Base-by-base conservation (phyloP, 2,797 vertebrate genomes). In the Clarias pachynema region DNA sequence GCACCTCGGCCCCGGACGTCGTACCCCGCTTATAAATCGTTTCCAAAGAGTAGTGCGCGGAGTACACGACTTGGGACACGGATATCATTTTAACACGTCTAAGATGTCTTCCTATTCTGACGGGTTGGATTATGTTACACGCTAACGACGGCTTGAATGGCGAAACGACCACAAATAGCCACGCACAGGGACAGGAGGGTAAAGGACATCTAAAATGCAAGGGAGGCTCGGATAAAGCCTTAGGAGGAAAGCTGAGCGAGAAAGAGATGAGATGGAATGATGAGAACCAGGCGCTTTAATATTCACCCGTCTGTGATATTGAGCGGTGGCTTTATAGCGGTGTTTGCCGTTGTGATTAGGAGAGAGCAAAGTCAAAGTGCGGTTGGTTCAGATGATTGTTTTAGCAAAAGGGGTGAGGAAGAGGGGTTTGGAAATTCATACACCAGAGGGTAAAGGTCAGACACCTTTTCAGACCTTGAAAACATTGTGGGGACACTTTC, bases 311-410 rank as follows among this genome's bases (percentile, higher is more conserved):
- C 62, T 82, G 57, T 44, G 79, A 66, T 20, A 26, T 34, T n/a
- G 69, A 79, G 83, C 60, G 29, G 29, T 77, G 73, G 26, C 73
- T 77, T 77, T 31, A 77, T 77, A 24, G 65, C 31, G 82, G 68
- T 80, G 82, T 86, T 87, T 82, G 66, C 79, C 57, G 29, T 87
- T 26, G 34, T 87, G 70, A 87, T 84, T 70, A 86, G 26, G 81
- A 86, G 68, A 34, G 66, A 82, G 40, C 86, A 29, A 31, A 12
- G 68, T 24, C 74, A 53, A 87, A 87, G 72, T 82, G 59, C 85
- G 77, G 75, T 68, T 24, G 69, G 57, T 77, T 77, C 79, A 3
- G 34, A 31, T 44, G 79, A 86, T 79, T 79, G n/a, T 65, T 34
- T 66, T 63, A 29, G 37, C 29, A 82, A 62, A 85, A 70, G 31